These are phyloP conservation scores for Neomorphus geoffroyi DNA, from an alignment of 2,797 vertebrate genomes.

Conservation along the genomic window DNA sequence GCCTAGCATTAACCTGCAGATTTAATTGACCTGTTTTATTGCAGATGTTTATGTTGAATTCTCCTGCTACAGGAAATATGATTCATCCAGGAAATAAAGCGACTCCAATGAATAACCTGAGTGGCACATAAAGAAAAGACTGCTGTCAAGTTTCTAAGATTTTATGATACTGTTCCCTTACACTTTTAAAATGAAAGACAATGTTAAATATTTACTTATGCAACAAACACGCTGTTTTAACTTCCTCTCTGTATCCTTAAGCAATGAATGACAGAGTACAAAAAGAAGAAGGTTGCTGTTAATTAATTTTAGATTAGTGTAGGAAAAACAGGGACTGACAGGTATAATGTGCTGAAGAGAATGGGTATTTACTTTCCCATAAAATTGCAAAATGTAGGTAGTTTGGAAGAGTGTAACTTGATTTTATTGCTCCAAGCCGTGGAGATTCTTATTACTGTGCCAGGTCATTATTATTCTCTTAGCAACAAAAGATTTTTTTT, in stretches of 20 bases:
- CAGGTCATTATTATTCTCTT: slow-evolving; percentile 21
- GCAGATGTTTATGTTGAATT: neutral
- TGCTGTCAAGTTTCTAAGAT: neutral
- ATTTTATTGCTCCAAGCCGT: slow-evolving; percentile 20
- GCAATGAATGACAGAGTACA: slow-evolving; percentile 12
- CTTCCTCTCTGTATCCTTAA: neutral
- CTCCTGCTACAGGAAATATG: neutral
- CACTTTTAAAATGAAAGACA: neutral
- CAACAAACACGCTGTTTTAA: neutral
- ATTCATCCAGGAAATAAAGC: slow-evolving; percentile 4
- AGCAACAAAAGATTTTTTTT: slow-evolving; percentile 11
- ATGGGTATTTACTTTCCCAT: slow-evolving; percentile 27
- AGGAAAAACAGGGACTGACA: neutral
- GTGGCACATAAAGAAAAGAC: neutral
- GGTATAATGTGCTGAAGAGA: neutral
- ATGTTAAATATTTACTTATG: slow-evolving; percentile 38
- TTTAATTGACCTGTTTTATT: slow-evolving; percentile 9
- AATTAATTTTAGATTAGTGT: neutral
- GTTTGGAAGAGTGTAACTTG: slow-evolving; percentile 11
- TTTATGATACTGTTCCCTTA: neutral
- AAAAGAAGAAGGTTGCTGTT: neutral
- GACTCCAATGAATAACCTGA: neutral
- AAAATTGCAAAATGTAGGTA: slow-evolving; percentile 27
- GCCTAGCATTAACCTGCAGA: neutral
- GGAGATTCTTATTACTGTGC: neutral